A percentile compares a stretch with the other conserved stretches of the same genome.
Conservation (phyloP, 2,797 vertebrate genomes). For the Muscicapa striata region DNA sequence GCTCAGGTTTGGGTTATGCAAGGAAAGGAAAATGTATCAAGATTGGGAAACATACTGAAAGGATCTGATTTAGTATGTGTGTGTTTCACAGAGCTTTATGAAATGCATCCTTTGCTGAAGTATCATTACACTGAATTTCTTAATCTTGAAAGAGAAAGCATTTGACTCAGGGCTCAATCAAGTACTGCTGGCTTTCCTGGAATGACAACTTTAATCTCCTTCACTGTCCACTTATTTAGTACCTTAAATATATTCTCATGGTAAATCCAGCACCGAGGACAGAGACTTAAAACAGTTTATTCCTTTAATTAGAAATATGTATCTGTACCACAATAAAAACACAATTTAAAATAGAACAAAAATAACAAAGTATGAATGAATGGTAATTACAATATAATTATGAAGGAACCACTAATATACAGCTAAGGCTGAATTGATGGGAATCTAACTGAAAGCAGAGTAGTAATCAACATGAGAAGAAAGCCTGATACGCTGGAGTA, state of each 20-base stretch:
- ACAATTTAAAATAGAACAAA: not conserved
- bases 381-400: not conserved
- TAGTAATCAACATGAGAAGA: not conserved
- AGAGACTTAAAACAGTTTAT: not conserved
- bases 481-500: not conserved
- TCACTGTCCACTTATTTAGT: not conserved
- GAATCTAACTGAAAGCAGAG: not conserved
- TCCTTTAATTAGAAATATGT: not conserved
- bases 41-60: slow-evolving; percentile 23
- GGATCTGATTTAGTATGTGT: not conserved
- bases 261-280: slow-evolving; percentile 46
- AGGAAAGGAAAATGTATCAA: not conserved
- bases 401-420: not conserved
- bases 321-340: not conserved
- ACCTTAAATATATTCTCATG: not conserved
- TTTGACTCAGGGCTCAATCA: not conserved
- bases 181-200: slow-evolving; percentile 16
- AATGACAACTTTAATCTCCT: not conserved
- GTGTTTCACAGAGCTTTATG: slow-evolving; percentile 49
- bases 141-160: slow-evolving; percentile 20
- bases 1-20: not conserved
- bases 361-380: not conserved
- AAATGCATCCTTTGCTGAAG: slow-evolving; percentile 12
- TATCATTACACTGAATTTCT: slow-evolving; percentile 41
- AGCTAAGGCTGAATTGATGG: not conserved